These are phyloP conservation scores for Lithobates sylvaticus DNA, from an alignment of 2,797 vertebrate species.

Conservation along the genomic window DNA sequence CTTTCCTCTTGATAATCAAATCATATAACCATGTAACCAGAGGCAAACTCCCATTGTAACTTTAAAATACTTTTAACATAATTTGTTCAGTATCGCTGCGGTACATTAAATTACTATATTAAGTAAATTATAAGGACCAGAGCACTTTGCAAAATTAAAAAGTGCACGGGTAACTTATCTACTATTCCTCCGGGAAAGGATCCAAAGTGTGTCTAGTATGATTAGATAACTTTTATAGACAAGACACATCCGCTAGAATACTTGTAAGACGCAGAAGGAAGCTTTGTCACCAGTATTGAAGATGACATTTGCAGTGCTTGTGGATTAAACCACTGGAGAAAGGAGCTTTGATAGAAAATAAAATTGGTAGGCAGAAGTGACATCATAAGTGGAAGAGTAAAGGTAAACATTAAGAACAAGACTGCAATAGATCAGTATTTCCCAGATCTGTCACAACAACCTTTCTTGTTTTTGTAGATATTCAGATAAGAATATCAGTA, in stretches of 20 bases:
- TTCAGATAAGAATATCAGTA: too few relatives aligned
- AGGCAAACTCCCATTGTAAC: constrained; percentile 74
- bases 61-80: constrained; percentile 79
- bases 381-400: not conserved
- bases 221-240: constrained; percentile 74
- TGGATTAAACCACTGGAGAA: constrained; percentile 64
- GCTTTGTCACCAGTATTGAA: constrained; percentile 61
- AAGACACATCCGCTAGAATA: constrained; percentile 63
- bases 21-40: constrained; percentile 77
- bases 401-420: too few relatives aligned
- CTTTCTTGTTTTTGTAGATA: too few relatives aligned
- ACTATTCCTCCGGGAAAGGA: constrained; percentile 78
- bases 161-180: constrained; percentile 78
- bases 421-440: too few relatives aligned
- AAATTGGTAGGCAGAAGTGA: constrained; percentile 29
- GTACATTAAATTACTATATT: constrained; percentile 81
- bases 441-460: too few relatives aligned
- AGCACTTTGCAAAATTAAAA: constrained; percentile 82
- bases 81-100: constrained; percentile 80
- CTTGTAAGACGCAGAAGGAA: constrained; percentile 56
- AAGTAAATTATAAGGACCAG: constrained; percentile 82
- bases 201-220: constrained; percentile 73
- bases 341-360: constrained; percentile 54
- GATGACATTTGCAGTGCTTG: not conserved
- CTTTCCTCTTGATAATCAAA: constrained; percentile 73